Conservation (phyloP, 2,888 invertebrate genomes). For the Dermolepida albohirtum region DNA sequence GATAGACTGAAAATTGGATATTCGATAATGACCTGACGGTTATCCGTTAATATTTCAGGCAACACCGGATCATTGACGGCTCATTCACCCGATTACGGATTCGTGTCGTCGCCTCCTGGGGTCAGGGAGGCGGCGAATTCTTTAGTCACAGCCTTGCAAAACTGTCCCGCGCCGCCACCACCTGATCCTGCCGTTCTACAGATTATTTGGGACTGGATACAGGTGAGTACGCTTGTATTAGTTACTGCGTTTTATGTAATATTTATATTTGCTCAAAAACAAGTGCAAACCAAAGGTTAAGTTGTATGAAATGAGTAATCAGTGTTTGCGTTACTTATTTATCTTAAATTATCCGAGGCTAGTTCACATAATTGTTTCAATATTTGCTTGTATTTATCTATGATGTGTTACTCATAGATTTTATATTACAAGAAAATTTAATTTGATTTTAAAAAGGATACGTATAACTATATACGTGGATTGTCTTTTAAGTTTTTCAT, state of each 20-base stretch:
- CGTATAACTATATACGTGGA: no score
- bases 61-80: conserved; percentile 60
- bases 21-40: conserved; percentile 38
- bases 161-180: conserved; percentile 73
- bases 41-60: conserved; percentile 55
- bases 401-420: no score
- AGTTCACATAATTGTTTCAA: no score
- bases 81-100: conserved; percentile 64
- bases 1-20: conserved; percentile 32
- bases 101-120: conserved; percentile 60
- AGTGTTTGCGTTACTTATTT: no score
- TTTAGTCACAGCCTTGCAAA: conserved; percentile 74
- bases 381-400: no score
- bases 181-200: conserved; percentile 76
- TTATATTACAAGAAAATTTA: no score
- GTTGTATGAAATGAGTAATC: no score
- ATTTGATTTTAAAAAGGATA: no score
- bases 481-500: no score
- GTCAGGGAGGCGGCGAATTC: conserved; percentile 74
- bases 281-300: no score
- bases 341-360: no score
- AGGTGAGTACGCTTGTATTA: conserved; percentile 55
- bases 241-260: background rate
- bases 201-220: conserved; percentile 76
- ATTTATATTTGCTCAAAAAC: no score